Base-by-base conservation (phyloP, 1,140 invertebrate species). In the Drosophila varians region DNA sequence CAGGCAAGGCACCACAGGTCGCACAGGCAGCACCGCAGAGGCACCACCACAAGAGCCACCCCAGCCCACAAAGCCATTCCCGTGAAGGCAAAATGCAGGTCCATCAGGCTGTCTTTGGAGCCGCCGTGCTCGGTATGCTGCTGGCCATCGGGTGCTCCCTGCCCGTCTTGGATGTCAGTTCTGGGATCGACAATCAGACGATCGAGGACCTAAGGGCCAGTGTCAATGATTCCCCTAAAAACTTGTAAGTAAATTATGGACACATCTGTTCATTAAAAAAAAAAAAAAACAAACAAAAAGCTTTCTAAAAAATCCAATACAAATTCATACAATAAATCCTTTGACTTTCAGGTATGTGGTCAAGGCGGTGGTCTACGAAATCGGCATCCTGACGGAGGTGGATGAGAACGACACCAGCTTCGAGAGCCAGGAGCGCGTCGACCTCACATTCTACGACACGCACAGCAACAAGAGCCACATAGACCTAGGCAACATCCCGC, bases 351-450 rank as follows among this genome's bases (percentile, higher is more conserved):
- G 93, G 51, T 93, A 93, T 54, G 92, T 93, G 12, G 93, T 93
- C 57, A 93, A 92, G 72, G 93, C 93, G 1, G 91, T 93, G 14
- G 93, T 93, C 28, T 93, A 93, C 74, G 93, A 93, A 90, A 92
- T 93, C 57, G 93, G 93, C 40, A 93, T 93, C 56, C 84, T 93
- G 21, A 93, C 93, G 9, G 92, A 93, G 56, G 91, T 89, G 40
- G 92, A 92, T 48, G 89, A 92, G 23, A 92, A 91, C 26, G 91
- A 90, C 26, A 90, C 91, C 5, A 90, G 89, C 16, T 90, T 90
- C 19, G 90, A 91, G 74, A 90, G 92, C 5, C 92, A 93, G 52
- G 92, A 93, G 66, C 91, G 92, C 66, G 91, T 93, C 0, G 92
- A 93, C 74, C 77, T 93, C 5, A 93, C 92, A 12, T 93, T 93